These are phyloP conservation scores for Umimayanthus chanpuru DNA, from an alignment of 92 coral and sea anemone genomes.

Conservation along the genomic window DNA sequence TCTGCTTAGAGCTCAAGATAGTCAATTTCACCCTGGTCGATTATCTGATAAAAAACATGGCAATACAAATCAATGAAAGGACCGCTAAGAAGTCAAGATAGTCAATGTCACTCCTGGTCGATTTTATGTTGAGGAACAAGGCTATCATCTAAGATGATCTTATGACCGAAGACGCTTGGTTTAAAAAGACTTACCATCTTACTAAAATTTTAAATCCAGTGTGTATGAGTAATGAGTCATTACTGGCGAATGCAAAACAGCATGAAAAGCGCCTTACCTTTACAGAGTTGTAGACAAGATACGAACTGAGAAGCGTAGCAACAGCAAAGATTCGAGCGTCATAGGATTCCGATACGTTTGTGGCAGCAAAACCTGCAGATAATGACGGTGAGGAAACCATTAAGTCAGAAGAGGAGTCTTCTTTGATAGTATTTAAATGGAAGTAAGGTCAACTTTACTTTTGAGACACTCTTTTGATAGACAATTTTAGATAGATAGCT, in stretches of 20 bases:
- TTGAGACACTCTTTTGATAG: too few relatives aligned
- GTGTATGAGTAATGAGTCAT: background rate
- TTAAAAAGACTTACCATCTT: too few relatives aligned
- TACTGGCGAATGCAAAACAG: background rate
- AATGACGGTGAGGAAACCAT: background rate
- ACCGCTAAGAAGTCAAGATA: constrained; percentile 50
- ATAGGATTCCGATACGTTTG: constrained; percentile 70
- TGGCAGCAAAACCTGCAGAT: constrained; percentile 66
- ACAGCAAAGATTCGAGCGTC: constrained; percentile 76
- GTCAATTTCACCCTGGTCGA: constrained; percentile 72
- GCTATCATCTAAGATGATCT: too few relatives aligned
- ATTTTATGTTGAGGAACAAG: too few relatives aligned
- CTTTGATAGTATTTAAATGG: background rate
- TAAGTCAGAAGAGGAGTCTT: background rate
- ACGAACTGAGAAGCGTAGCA: constrained; percentile 70
- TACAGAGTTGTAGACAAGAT: constrained; percentile 72
- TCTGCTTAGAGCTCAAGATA: constrained; percentile 42
- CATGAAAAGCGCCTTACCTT: constrained; percentile 43
- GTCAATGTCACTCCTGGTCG: constrained; percentile 54
- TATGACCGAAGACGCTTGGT: too few relatives aligned
- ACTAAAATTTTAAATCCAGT: background rate
- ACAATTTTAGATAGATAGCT: too few relatives aligned
- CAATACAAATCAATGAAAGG: background rate
- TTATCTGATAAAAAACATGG: constrained; percentile 43
- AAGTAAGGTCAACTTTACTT: too few relatives aligned